Percentiles rank a stretch among this genome's conserved stretches.
These are phyloP conservation scores for Hyposoter dolosus DNA, from an alignment of 2,888 invertebrate species.

Conservation along the genomic window DNA sequence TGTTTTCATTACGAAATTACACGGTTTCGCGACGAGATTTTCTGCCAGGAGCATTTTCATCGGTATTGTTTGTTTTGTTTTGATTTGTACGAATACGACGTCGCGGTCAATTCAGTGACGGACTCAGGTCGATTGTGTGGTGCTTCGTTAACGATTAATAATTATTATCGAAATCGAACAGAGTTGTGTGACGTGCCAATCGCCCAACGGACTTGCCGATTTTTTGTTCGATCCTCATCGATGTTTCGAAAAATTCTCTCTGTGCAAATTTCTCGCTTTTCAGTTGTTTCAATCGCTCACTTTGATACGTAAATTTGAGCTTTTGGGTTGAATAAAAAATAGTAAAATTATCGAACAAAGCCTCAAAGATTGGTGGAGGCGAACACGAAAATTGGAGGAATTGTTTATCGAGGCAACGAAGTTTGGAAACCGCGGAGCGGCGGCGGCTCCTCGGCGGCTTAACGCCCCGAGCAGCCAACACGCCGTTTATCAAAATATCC, in stretches of 20 bases:
- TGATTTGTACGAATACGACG: not conserved
- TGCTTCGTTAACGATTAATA: conserved; percentile 18
- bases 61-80: not conserved
- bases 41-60: not conserved
- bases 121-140: conserved; percentile 1
- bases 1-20: not conserved
- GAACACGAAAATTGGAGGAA: conserved; percentile 26
- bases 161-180: not conserved
- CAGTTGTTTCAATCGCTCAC: not conserved
- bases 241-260: not conserved
- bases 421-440: conserved; percentile 55
- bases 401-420: conserved; percentile 46
- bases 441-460: conserved; percentile 59
- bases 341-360: conserved; percentile 55
- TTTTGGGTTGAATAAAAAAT: not conserved
- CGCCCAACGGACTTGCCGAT: not conserved
- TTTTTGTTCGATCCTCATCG: not conserved
- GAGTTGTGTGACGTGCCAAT: not conserved
- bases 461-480: conserved; percentile 58
- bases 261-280: not conserved
- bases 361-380: conserved; percentile 35
- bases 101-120: not conserved
- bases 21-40: not conserved
- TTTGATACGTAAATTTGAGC: not conserved
- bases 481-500: conserved; percentile 58